Evolutionary conservation across 2,113 vertebrate species (phyloP).

Genomic region (Glareola pratincola): DNA sequence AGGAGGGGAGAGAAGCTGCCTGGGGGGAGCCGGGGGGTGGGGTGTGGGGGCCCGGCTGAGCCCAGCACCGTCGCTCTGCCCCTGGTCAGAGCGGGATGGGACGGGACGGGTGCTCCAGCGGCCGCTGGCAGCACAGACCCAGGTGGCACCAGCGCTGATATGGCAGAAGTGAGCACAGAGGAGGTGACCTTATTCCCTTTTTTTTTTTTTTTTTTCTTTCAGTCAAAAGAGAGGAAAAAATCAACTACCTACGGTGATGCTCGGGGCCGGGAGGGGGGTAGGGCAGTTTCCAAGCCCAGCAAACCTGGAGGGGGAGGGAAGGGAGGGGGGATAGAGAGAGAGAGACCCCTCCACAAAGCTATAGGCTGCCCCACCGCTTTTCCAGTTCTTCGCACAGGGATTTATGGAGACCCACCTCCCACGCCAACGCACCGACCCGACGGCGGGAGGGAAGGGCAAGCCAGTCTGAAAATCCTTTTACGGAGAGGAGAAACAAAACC

Average conservation of each 20-base stretch:
- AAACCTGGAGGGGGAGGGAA: not conserved
- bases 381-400: constrained; percentile 73
- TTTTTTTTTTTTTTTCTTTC: not conserved
- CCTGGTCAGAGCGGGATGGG: not conserved
- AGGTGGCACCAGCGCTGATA: not conserved
- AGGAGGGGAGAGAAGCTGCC: not conserved
- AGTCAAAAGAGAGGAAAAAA: not conserved
- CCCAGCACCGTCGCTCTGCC: not conserved
- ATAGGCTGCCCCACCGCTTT: constrained; percentile 34
- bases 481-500: constrained; percentile 37
- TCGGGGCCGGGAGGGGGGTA: not conserved
- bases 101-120: not conserved
- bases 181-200: constrained; percentile 54
- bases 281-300: not conserved
- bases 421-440: not conserved
- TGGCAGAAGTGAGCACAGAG: not conserved
- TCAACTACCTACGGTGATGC: not conserved
- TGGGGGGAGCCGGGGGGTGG: no score
- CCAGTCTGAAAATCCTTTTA: constrained; percentile 30
- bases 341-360: constrained; percentile 22
- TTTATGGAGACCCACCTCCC: not conserved
- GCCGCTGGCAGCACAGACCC: not conserved
- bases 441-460: not conserved
- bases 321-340: not conserved
- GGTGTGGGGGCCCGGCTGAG: not conserved